A percentile compares a stretch with the other conserved stretches of the same genome.
Conservation (phyloP, 2,113 vertebrate genomes). For the Dicrurus megarhynchus region DNA sequence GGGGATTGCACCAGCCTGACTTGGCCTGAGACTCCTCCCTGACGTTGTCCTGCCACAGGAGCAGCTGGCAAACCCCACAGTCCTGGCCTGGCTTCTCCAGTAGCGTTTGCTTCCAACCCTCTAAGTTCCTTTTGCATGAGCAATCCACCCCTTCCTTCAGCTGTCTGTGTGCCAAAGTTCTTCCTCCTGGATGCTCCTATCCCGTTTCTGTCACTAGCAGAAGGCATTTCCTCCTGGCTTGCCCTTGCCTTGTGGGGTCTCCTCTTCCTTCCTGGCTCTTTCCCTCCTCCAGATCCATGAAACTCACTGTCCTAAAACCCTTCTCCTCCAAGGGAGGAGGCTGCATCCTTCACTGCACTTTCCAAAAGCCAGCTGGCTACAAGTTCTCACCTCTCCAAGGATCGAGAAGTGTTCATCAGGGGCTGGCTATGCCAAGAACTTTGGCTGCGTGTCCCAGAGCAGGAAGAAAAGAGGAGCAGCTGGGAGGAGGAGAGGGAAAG, state of each 20-base stretch:
- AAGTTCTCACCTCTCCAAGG: neutral
- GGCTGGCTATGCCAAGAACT: neutral
- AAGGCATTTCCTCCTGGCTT: neutral
- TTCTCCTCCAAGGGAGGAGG: neutral
- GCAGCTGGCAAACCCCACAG: neutral
- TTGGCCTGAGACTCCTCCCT: neutral
- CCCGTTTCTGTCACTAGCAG: neutral
- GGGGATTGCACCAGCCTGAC: rapidly evolving
- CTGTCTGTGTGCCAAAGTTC: neutral
- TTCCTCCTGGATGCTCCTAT: neutral
- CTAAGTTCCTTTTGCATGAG: neutral
- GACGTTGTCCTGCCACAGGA: rapidly evolving
- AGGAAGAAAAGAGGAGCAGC: neutral
- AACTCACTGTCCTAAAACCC: neutral
- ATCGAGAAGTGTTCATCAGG: rapidly evolving
- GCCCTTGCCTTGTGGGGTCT: neutral
- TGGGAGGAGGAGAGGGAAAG: neutral
- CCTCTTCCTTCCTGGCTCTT: neutral
- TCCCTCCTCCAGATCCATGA: neutral
- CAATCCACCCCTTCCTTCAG: neutral
- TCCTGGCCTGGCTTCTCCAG: neutral
- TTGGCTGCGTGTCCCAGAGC: neutral
- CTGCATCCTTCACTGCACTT: neutral
- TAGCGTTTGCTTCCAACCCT: neutral
- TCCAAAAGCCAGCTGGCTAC: neutral